Percentiles rank a stretch among this genome's conserved stretches.
Evolutionary conservation across 2,797 vertebrate species (phyloP).

Genomic region (Ciconia nigra): DNA sequence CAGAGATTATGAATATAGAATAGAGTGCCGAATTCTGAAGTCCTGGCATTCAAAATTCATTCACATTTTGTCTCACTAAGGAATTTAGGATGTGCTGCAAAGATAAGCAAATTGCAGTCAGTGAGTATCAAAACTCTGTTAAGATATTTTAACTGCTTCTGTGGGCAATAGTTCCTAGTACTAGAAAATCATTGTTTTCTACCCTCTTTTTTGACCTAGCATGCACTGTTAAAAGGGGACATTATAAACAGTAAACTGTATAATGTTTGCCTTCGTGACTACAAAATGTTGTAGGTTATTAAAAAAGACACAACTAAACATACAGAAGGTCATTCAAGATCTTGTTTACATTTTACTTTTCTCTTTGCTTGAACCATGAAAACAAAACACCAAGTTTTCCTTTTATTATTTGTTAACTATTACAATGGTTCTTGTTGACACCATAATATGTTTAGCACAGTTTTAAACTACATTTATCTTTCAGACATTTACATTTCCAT

Average conservation of each 20-base stretch:
- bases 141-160: background rate
- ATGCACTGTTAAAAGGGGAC: background rate
- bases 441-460: background rate
- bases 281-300: background rate
- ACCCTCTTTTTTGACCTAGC: background rate
- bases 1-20: background rate
- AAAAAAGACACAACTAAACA: background rate
- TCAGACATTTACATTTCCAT: background rate
- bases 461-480: background rate
- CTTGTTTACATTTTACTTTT: background rate
- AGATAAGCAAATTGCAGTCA: background rate
- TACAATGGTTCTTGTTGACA: background rate
- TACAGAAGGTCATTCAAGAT: background rate
- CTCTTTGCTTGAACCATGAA: background rate
- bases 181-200: background rate
- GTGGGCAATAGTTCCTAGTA: background rate
- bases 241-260: background rate
- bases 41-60: background rate
- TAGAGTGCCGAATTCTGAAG: background rate
- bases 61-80: background rate
- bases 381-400: background rate
- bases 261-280: background rate
- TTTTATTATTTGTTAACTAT: background rate
- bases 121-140: background rate
- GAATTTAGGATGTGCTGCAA: background rate